phyloP scores from a whole-genome alignment of 2,888 invertebrate genomes.

The Synergus laeviventris region DNA sequence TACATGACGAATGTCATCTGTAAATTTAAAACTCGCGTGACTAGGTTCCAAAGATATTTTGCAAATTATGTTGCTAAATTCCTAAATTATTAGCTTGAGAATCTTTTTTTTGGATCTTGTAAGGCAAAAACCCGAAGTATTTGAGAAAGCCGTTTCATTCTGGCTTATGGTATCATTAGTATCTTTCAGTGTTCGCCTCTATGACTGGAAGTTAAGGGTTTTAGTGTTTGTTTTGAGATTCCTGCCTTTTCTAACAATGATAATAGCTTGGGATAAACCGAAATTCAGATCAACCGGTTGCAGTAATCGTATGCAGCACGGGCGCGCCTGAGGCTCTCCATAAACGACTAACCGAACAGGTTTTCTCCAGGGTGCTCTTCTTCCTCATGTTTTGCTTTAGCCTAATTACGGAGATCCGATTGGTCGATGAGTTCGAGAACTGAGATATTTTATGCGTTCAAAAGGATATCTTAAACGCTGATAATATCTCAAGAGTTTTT shows the following conservation, averaged over 20 bases:
- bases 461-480: background rate
- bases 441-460: background rate
- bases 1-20: background rate
- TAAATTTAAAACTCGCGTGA: background rate
- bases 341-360: slow-evolving; percentile 49
- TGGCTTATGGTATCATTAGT: background rate
- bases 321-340: slow-evolving; percentile 53
- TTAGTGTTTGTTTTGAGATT: background rate
- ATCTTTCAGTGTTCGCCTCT: background rate
- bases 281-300: background rate
- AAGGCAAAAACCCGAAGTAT: background rate
- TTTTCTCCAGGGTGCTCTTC: slow-evolving; percentile 49
- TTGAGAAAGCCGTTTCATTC: background rate
- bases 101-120: background rate
- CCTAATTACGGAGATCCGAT: slow-evolving; percentile 50
- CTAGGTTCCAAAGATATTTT: background rate
- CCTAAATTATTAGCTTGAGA: background rate
- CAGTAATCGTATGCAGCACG: slow-evolving; percentile 47
- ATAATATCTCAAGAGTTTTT: background rate
- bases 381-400: slow-evolving; percentile 47
- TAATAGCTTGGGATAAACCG: slow-evolving; percentile 13
- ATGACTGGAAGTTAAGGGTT: background rate
- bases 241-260: background rate
- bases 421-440: slow-evolving; percentile 34
- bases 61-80: no score